Base-by-base conservation (phyloP, 2,797 vertebrate species). In the Pangasius larnaudii region DNA sequence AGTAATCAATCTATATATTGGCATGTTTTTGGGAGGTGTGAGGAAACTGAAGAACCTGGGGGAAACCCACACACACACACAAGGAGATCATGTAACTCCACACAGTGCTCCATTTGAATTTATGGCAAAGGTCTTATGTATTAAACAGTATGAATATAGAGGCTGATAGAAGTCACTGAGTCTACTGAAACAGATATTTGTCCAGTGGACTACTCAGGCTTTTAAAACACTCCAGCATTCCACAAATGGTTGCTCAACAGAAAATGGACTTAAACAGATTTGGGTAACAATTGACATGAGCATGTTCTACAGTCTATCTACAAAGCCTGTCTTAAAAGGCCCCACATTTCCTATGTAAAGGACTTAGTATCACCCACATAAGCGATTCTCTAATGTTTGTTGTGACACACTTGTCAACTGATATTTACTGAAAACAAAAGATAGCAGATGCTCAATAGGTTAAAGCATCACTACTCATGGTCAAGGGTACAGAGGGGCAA, bases 241-340 rank as follows among this genome's bases (percentile, higher is more conserved):
- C 91, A 92, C 78, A 89, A 92, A 89, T 88, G 88, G 86, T 91
- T 83, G 84, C 82, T 86, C 77, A 87, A 90, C 82, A 90, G 89
- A 83, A 91, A 91, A 89, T 89, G 87, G 88, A 90, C 87, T 92
- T 89, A 90, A 91, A 87, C 89, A 89, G 89, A 90, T 91, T 92
- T 92, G 88, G 84, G 51, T 86, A 92, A 90, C 89, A 91, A 89
- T 90, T 88, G 87, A 39, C 58, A 89, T 77, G 88, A 71, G 77
- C 51, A 22, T 75, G 90, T 89, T 63, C 61, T 87, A 87, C 75
- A 89, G 89, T 81, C 86, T 86, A 84, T 90, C 89, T 87, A 88
- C 86, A 92, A 90, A 92, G 89, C 84, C 86, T 88, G 75, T 92
- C 86, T 89, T 89, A 85, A 86, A 87, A 88, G 53, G 67, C 84